These are phyloP conservation scores for Cotesia congregata DNA, from an alignment of 2,888 invertebrate species.

Conservation along the genomic window DNA sequence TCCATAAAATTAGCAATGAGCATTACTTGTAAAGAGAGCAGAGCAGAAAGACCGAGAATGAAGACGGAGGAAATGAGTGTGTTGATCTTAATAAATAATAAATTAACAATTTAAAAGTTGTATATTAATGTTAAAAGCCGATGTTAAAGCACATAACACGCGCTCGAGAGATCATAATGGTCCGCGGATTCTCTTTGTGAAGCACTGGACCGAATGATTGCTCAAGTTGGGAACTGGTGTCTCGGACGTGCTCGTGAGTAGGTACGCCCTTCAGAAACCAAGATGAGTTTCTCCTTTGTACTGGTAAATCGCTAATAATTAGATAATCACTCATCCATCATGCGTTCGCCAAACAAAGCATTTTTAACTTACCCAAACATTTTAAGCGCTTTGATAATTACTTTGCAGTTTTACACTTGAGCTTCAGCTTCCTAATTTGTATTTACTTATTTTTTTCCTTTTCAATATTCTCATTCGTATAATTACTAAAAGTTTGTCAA, in stretches of 20 bases:
- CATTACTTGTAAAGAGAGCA: too few species aligned
- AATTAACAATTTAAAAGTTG: constrained; percentile 8
- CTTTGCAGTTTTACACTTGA: neutral
- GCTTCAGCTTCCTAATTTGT: neutral
- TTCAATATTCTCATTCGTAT: too few species aligned
- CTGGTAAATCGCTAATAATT: constrained; percentile 39
- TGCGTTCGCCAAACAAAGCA: neutral
- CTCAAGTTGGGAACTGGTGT: constrained; percentile 66
- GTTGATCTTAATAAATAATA: neutral
- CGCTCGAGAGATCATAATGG: constrained; percentile 52
- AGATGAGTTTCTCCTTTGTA: constrained; percentile 41
- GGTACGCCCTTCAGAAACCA: constrained; percentile 44
- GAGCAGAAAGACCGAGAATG: neutral
- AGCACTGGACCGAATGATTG: constrained; percentile 68
- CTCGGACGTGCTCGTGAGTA: constrained; percentile 56
- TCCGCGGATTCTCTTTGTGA: constrained; percentile 63
- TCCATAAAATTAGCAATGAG: too few species aligned
- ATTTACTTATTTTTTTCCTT: neutral
- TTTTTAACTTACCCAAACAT: neutral
- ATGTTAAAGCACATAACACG: constrained; percentile 53
- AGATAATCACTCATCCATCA: constrained; percentile 38
- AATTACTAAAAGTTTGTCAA: too few species aligned
- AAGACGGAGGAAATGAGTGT: neutral
- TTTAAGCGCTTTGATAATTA: neutral
- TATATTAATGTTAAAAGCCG: constrained; percentile 22